These are phyloP conservation scores for Amblyornis subalaris DNA, from an alignment of 2,113 vertebrate genomes.

Conservation along the genomic window DNA sequence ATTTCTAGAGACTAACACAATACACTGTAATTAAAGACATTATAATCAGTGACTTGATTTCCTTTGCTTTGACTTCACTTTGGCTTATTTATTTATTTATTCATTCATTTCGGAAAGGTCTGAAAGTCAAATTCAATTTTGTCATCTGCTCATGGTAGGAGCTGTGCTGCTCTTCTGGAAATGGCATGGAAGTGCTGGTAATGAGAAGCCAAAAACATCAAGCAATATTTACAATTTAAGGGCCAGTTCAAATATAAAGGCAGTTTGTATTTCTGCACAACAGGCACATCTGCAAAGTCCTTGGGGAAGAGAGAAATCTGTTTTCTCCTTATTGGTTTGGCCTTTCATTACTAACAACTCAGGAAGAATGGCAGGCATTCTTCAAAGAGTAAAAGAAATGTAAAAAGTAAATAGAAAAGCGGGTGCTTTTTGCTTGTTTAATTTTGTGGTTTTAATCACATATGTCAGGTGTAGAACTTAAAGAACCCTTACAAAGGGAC, in stretches of 20 bases:
- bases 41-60: background rate
- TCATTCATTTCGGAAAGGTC: background rate
- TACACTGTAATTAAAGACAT: background rate
- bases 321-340: background rate
- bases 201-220: conserved; percentile 31
- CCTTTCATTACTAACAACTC: background rate
- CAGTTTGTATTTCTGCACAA: conserved; percentile 3
- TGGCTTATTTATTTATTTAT: background rate
- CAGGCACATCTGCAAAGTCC: background rate
- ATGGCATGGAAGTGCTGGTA: background rate
- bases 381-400: background rate
- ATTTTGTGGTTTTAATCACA: background rate
- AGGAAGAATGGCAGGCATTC: background rate
- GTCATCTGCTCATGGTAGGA: conserved; percentile 23
- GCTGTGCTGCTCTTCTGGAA: conserved; percentile 19
- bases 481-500: background rate
- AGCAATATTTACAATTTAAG: conserved; percentile 3
- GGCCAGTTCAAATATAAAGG: conserved; percentile 2
- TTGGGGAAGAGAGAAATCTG: background rate
- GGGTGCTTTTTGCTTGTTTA: background rate
- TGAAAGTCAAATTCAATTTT: conserved; percentile 23
- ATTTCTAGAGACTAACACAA: background rate
- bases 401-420: background rate
- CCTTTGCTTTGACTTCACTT: background rate
- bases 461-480: background rate